Evolutionary conservation across 2,113 vertebrate genomes (phyloP), one percentile per base, ranked within the genome.

Genomic region (Anguilla japonica): DNA sequence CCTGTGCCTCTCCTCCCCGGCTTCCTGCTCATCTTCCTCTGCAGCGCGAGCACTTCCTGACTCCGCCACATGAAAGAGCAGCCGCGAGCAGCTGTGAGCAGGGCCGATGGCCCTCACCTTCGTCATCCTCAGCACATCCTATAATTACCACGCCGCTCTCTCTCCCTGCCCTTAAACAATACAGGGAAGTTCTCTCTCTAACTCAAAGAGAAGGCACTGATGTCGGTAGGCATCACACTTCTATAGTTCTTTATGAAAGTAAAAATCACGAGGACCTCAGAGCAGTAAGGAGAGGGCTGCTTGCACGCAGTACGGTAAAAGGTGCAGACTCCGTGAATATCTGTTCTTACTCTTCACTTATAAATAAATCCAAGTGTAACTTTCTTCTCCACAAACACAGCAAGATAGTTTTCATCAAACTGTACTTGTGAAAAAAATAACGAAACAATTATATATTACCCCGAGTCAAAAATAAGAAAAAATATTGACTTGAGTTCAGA

Each of bases 11-110:
- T 78, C 15, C 60, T 26, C 34, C 57, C 46, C 81, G 67, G 39
- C 43, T 82, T 80, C 87, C 87, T 80, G 53, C 46, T 63, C 53
- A 67, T 39, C 60, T 88, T 3, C 60, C 82, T 88, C 84, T 82
- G 87, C 67, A 81, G 57, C 22, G 60, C 71, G 29, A n/a, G 63
- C 41, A 43, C 71, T 85, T 85, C 84, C 84, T 85, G 63, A 6
- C 41, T 43, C 67, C 41, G 20, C 84, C 84, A 85, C 84, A 75
- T 85, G 40, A 84, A 78, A 85, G 83, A 41, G 57, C 53, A 60
- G 16, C 13, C 41, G 22, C 26, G 60, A 40, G 41, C 29, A 41
- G 40, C 84, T 60, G 53, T 40, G 82, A 15, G 50, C 56, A 13
- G n/a, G 29, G 57, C 26, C 1, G n/a, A 34, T 15, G 53, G n/a